A percentile compares a stretch with the other conserved stretches of the same genome.
Conservation (phyloP, 2,888 invertebrate species). For the Macrophya annulata region DNA sequence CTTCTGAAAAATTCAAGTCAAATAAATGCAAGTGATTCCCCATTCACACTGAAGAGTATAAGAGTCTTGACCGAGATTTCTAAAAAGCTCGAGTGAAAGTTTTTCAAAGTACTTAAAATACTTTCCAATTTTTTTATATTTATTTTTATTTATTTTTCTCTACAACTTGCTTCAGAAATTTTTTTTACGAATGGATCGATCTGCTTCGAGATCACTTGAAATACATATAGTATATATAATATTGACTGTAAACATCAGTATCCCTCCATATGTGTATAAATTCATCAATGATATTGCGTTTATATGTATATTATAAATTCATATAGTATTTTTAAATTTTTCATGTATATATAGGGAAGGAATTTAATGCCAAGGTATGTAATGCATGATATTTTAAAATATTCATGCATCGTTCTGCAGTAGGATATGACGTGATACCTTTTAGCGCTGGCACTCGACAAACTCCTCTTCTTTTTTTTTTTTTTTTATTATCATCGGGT, state of each 20-base stretch:
- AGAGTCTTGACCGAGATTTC: conserved; percentile 29
- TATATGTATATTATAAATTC: conserved; percentile 25
- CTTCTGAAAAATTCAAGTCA: not conserved
- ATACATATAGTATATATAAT: not conserved
- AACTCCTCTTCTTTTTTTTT: not conserved
- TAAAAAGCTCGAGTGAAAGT: conserved; percentile 32
- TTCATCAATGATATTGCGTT: not conserved
- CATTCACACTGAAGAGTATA: not conserved
- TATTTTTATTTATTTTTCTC: not conserved
- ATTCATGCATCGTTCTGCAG: conserved; percentile 22
- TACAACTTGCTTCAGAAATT: conserved; percentile 2
- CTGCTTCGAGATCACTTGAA: not conserved
- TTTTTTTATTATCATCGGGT: conserved; percentile 29
- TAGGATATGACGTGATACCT: not conserved
- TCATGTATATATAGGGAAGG: not conserved
- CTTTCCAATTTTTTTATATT: not conserved
- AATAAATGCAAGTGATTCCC: conserved; percentile 16
- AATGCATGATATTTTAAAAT: conserved; percentile 37
- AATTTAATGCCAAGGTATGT: not conserved
- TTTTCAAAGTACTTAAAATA: conserved; percentile 33
- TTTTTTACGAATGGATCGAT: conserved; percentile 2
- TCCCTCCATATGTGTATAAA: not conserved
- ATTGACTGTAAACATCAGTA: not conserved
- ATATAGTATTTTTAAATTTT: not conserved
- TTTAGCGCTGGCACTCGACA: not conserved